phyloP scores from a whole-genome alignment of 2,797 vertebrate genomes.

The Pseudomugil tenellus region DNA sequence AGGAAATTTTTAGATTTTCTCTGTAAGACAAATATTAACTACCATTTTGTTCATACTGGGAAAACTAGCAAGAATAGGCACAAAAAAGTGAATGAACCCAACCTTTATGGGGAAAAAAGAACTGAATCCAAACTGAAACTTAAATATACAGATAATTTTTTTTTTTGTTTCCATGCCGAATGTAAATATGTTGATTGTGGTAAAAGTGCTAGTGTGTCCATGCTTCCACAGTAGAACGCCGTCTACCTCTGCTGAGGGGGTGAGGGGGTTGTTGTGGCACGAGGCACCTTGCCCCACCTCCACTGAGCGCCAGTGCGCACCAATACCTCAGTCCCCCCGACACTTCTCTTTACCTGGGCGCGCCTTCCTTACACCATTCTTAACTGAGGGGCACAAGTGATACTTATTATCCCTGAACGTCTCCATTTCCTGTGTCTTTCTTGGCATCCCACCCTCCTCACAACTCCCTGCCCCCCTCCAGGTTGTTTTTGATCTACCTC shows the following conservation, averaged over 20 bases:
- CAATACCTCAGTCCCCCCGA: conserved; percentile 88
- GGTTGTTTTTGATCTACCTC: conserved; percentile 96
- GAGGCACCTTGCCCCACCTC: conserved; percentile 81
- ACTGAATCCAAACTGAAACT: conserved; percentile 67
- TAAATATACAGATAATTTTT: conserved; percentile 50
- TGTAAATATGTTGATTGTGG: conserved; percentile 95
- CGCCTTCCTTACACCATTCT: conserved; percentile 80
- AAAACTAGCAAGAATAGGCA: conserved; percentile 41
- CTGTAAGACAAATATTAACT: conserved; percentile 59
- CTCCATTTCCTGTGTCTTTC: conserved; percentile 31
- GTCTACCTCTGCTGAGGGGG: conserved; percentile 93
- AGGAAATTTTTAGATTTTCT: conserved; percentile 57
- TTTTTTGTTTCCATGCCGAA: conserved; percentile 83
- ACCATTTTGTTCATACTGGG: conserved; percentile 53
- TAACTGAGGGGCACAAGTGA: conserved; percentile 88
- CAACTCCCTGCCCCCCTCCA: conserved; percentile 29
- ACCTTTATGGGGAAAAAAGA: conserved; percentile 65
- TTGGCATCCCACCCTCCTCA: conserved; percentile 32
- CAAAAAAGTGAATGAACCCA: conserved; percentile 51
- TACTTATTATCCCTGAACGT: conserved; percentile 74
- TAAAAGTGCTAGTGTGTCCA: conserved; percentile 89
- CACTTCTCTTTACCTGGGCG: conserved; percentile 88
- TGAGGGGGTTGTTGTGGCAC: conserved; percentile 77
- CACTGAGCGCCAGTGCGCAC: conserved; percentile 85
- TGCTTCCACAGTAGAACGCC: conserved; percentile 91